Base-by-base conservation (phyloP, 2,797 vertebrate species). In the Naso thynnoides region DNA sequence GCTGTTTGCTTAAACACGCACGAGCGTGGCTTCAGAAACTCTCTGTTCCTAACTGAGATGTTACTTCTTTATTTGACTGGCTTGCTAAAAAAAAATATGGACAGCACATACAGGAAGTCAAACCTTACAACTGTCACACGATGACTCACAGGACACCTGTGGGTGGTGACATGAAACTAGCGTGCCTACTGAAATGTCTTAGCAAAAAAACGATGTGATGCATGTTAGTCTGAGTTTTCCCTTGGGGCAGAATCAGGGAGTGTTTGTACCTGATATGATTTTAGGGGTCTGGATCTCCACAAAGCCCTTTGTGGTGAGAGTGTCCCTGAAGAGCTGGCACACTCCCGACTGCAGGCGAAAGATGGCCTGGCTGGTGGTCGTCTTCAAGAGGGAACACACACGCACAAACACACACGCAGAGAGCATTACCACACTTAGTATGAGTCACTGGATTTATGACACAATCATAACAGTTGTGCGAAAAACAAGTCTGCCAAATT, bases 201-300 rank as follows among this genome's bases (percentile, higher is more conserved):
- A 66, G 62, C 6, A 27, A 59, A 71, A n/a, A 33, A 76, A 41
- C 14, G 6, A 59, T 39, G 72, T 16, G 29, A 1, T 23, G 24
- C 21, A 7, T 13, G 50, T 42, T 53, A 39, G 11, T 61, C 21
- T 67, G 14, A 31, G 26, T 49, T 64, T 55, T 41, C 58, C 62
- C 41, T 23, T 0, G 10, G 33, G 60, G 33, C 11, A 48, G 23
- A 56, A 53, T 31, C 26, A 42, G 50, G 14, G 11, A 19, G 19
- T 53, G 62, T 69, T 47, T 79, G 71, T 95, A 99, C 98, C 98
- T 89, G 98, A 99, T 91, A 99, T 99, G 75, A 99, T 99, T 95
- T 99, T 99, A 56, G 98, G 98, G 73, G 98, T 99, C 89, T 99
- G 98, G 91, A 99, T 98, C 94, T 99, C 98, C 94, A 99, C 96